Evolutionary conservation across 2,113 vertebrate species (phyloP).

Genomic region (Tautogolabrus adspersus): DNA sequence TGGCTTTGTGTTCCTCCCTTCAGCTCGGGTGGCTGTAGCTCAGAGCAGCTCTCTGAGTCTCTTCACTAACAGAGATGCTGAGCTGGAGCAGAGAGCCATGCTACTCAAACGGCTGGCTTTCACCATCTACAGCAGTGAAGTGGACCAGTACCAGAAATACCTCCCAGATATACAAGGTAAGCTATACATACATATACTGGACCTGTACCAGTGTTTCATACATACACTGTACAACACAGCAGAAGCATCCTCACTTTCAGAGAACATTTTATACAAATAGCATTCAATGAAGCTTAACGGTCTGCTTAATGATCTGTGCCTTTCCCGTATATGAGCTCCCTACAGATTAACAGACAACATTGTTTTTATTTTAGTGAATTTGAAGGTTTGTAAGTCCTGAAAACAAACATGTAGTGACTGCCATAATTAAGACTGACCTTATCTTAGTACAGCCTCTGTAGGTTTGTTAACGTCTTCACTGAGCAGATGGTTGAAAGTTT

Average conservation of each 20-base stretch:
- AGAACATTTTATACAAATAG: too few relatives aligned
- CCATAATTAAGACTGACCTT: not conserved
- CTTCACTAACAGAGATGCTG: conserved; percentile 95
- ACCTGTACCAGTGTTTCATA: not conserved
- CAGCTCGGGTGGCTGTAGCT: conserved; percentile 96
- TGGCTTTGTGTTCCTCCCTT: conserved; percentile 8
- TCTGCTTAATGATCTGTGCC: too few relatives aligned
- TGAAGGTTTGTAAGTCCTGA: not conserved
- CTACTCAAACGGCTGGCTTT: conserved; percentile 97
- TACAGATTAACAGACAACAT: not conserved
- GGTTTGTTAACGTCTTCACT: not conserved
- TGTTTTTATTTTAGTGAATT: too few relatives aligned
- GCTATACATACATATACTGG: not conserved
- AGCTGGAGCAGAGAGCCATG: conserved; percentile 98
- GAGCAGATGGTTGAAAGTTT: not conserved
- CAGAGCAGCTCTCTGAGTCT: conserved; percentile 98
- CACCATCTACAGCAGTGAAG: conserved; percentile 97
- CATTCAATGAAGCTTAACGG: too few relatives aligned
- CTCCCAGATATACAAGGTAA: conserved; percentile 86
- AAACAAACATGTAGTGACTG: not conserved
- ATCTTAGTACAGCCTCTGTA: not conserved
- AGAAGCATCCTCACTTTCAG: not conserved
- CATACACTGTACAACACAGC: not conserved
- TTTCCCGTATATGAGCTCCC: too few relatives aligned
- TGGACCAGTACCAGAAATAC: conserved; percentile 99